These are phyloP conservation scores for Thereva unica DNA, from an alignment of 2,888 invertebrate species.

Conservation along the genomic window DNA sequence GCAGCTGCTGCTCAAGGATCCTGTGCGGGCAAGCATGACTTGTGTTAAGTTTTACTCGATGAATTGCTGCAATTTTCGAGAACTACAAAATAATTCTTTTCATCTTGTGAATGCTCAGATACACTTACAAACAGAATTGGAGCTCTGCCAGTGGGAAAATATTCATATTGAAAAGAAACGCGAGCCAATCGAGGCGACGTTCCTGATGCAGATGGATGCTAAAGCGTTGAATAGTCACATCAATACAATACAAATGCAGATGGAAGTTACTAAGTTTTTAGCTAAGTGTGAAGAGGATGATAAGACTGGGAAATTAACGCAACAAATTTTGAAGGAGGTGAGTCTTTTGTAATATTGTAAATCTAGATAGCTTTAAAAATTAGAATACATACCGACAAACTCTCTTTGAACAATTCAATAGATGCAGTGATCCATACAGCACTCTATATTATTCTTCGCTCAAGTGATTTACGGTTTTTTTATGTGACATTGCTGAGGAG, in stretches of 20 bases:
- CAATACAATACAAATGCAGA: constrained; percentile 77
- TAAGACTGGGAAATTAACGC: constrained; percentile 47
- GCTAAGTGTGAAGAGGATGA: constrained; percentile 66
- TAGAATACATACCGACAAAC: not conserved
- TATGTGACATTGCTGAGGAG: no score
- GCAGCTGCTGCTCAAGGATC: constrained; percentile 73
- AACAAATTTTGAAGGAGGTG: constrained; percentile 38
- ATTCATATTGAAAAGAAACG: constrained; percentile 50
- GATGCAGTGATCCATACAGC: not conserved
- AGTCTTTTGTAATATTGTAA: not conserved
- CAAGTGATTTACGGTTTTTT: not conserved
- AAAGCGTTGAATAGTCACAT: constrained; percentile 77
- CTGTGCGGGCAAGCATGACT: constrained; percentile 77
- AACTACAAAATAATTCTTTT: constrained; percentile 61
- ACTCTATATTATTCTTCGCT: not conserved
- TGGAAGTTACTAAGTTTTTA: constrained; percentile 77
- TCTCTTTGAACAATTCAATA: not conserved
- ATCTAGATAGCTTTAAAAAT: not conserved
- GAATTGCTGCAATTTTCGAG: constrained; percentile 62
- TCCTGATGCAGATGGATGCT: constrained; percentile 73
- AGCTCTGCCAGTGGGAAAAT: constrained; percentile 62
- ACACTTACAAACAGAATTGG: constrained; percentile 69
- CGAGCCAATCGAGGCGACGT: constrained; percentile 60
- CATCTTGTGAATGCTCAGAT: constrained; percentile 64
- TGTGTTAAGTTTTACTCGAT: constrained; percentile 76